Conservation (phyloP, 2,888 invertebrate species). For the Tetragnatha montana region DNA sequence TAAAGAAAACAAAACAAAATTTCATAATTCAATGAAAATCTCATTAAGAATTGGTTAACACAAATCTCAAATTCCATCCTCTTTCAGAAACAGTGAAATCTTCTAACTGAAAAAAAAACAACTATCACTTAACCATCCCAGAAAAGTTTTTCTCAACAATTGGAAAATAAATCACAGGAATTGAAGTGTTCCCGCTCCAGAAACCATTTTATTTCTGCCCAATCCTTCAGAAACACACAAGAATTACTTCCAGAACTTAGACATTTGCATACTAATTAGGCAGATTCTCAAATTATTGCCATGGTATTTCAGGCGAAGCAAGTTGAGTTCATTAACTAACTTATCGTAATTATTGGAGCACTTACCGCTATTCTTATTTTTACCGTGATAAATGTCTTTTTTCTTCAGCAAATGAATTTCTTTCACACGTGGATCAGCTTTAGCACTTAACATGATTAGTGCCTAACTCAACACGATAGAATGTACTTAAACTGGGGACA, state of each 20-base stretch:
- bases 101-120: not conserved
- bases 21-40: no score
- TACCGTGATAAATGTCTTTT: not conserved
- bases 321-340: not conserved
- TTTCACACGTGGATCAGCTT: not conserved
- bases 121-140: no score
- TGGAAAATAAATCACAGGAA: not conserved
- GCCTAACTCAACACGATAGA: not conserved
- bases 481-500: not conserved
- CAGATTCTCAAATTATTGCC: not conserved
- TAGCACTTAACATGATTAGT: not conserved
- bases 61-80: no score
- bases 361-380: not conserved
- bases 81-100: no score
- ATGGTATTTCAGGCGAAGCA: not conserved
- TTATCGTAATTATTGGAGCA: not conserved
- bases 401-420: not conserved
- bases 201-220: not conserved
- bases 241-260: not conserved
- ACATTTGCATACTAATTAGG: not conserved
- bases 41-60: no score
- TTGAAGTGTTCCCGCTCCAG: not conserved
- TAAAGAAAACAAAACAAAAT: no score
- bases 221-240: not conserved
- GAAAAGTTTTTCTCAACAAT: no score